Base-by-base conservation (phyloP, 2,113 vertebrate genomes). In the Lophotis ruficrista region DNA sequence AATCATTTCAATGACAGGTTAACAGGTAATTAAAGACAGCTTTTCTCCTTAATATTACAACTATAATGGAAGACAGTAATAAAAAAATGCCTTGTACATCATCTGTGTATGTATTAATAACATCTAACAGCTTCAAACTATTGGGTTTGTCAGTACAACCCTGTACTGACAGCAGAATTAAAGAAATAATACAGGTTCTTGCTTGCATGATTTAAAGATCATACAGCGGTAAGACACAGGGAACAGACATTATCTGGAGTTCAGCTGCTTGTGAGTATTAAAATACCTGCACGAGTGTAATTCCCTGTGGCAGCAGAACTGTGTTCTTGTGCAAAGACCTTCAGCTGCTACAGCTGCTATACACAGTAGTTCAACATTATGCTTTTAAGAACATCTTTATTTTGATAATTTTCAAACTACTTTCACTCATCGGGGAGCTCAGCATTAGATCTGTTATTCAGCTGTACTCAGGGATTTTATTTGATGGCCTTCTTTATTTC, bases 81-180 rank as follows among this genome's bases (percentile, higher is more conserved):
- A 57, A 84, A 83, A 94, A 38, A 37, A 58, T 14, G 62, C 33
- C 38, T 87, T 79, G 54, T 51, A 87, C 64, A 25, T 33, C 83
- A 65, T 9, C 56, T 91, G n/a, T 45, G 30, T 56, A 73, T 28
- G 13, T 45, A 82, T 56, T 89, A 94, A 81, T 78, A 90, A 86
- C 47, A 89, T 79, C 78, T 86, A 79, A 93, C 54, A 92, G 78
- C 81, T 92, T 97, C 80, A 93, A 89, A 96, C 79, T 66, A 60
- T 13, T 22, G 2, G 56, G 51, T 91, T 90, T 81, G 95, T 83
- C 79, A 94, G 87, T n/a, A 95, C 65, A 93, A 57, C 17, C 50
- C 56, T 11, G 18, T 50, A 54, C 54, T 84, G 93, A 93, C 90
- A 95, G 66, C 73, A 70, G 41, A 86, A 93, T 47, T 30, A 89